These are phyloP conservation scores for Acrossocheilus wenchowensis DNA, from an alignment of 2,797 vertebrate genomes.

Conservation along the genomic window DNA sequence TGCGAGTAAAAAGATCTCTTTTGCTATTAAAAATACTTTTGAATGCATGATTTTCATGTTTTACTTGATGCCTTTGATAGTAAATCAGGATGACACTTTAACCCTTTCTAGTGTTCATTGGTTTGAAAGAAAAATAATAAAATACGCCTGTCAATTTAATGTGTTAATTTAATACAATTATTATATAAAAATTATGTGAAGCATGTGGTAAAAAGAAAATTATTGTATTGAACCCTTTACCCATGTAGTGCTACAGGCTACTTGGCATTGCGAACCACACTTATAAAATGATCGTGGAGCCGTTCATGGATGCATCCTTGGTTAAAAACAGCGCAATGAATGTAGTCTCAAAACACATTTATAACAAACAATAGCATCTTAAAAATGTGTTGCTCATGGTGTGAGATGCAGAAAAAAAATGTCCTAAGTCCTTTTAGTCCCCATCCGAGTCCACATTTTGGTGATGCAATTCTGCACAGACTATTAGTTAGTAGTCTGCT, in stretches of 20 bases:
- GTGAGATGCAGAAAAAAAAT: background rate
- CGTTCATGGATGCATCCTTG: background rate
- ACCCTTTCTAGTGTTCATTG: background rate
- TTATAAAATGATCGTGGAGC: background rate
- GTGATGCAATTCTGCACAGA: background rate
- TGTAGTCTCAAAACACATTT: background rate
- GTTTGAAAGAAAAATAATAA: background rate
- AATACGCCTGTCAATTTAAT: background rate
- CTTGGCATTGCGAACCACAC: background rate
- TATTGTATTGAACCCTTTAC: background rate
- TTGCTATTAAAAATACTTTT: background rate
- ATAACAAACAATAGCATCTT: background rate
- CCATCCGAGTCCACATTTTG: background rate
- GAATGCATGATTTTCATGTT: background rate
- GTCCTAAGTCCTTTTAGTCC: background rate
- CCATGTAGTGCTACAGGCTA: background rate
- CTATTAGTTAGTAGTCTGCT: background rate
- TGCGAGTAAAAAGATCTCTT: background rate
- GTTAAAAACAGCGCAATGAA: background rate
- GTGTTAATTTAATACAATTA: slow-evolving; percentile 2
- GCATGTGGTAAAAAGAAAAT: background rate
- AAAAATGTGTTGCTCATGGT: background rate
- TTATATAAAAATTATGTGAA: background rate
- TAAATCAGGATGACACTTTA: background rate
- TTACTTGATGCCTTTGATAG: background rate